Base-by-base conservation (phyloP, 2,888 invertebrate species). In the Oligia latruncula region DNA sequence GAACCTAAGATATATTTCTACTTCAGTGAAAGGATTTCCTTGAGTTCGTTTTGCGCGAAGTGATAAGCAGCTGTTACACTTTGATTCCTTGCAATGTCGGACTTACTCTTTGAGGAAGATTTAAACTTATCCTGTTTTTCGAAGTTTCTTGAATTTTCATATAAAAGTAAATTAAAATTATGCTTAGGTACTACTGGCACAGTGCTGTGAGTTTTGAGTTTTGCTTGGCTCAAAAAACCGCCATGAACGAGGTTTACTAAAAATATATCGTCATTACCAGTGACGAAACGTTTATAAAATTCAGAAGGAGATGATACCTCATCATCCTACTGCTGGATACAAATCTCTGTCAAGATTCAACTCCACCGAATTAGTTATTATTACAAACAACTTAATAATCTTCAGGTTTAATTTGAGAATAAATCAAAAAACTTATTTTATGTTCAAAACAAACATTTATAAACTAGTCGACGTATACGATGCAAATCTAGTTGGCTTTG, bases 11-110 rank as follows among this genome's bases (percentile, higher is more conserved):
- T 65, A 68, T 40, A 68, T 62, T 74, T 67, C 11, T 77, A 62
- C 65, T 68, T 43, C 62, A 72, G 68, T 68, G 78, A 85, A n/a
- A 78, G 43, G 58, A 75, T 58, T 65, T 77, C 64, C 23, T 64
- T 29, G 43, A 78, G 70, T 67, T 73, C 29, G n/a, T 60, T 71
- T 55, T 64, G 66, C 73, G 43, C 23, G 40, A 64, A 75, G 68
- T 73, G 78, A 86, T 71, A 82, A 86, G 49, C 75, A 82, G 73
- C 43, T 84, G 74, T 73, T 74, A 64, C 74, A 64, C 64, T 66
- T 77, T 65, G 74, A 71, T 82, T 76, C 73, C 66, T 55, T 40
- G 52, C 71, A n/a, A 72, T 82, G 40, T 72, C 43, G 62, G 65
- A 75, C 66, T 72, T 71, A n/a, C 23, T 74, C 43, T 64, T 3